Percentiles rank a stretch among this genome's conserved stretches.
These are phyloP conservation scores for Tetheella fluctuosa DNA, from an alignment of 2,888 invertebrate genomes.

Conservation along the genomic window DNA sequence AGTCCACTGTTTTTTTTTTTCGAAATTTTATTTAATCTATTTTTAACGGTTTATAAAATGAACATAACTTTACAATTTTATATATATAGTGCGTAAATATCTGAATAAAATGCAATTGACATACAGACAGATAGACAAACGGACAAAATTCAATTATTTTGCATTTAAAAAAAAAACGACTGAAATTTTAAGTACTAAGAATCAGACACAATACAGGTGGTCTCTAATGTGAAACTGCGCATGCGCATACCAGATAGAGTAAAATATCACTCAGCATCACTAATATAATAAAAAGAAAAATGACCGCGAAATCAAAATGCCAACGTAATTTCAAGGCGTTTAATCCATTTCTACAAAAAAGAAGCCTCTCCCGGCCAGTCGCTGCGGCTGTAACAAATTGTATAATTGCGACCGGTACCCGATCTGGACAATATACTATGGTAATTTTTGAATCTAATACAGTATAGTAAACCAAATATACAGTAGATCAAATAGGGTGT, in stretches of 20 bases:
- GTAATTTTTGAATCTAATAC: background rate
- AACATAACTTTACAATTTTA: too few relatives aligned
- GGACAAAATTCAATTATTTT: too few relatives aligned
- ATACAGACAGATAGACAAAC: too few relatives aligned
- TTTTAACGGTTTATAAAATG: too few relatives aligned
- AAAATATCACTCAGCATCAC: background rate
- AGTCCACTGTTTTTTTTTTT: too few relatives aligned
- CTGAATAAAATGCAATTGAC: too few relatives aligned
- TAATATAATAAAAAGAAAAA: conserved; percentile 23
- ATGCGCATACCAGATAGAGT: background rate
- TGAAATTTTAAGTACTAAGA: too few relatives aligned
- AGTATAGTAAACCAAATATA: background rate
- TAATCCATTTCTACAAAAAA: conserved; percentile 39
- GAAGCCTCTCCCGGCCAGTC: conserved; percentile 20
- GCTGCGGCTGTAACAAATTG: conserved; percentile 39
- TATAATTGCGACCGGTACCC: conserved; percentile 32
- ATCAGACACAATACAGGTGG: too few relatives aligned
- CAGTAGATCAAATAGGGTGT: background rate
- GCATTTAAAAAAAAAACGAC: too few relatives aligned
- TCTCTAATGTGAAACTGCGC: too few relatives aligned
- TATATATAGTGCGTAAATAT: too few relatives aligned
- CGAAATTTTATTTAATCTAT: too few relatives aligned
- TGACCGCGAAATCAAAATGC: conserved; percentile 38
- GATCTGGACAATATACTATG: conserved; percentile 1
- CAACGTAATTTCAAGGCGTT: conserved; percentile 34